phyloP scores from a whole-genome alignment of 2,888 invertebrate species.

The Chelonus formosanus region DNA sequence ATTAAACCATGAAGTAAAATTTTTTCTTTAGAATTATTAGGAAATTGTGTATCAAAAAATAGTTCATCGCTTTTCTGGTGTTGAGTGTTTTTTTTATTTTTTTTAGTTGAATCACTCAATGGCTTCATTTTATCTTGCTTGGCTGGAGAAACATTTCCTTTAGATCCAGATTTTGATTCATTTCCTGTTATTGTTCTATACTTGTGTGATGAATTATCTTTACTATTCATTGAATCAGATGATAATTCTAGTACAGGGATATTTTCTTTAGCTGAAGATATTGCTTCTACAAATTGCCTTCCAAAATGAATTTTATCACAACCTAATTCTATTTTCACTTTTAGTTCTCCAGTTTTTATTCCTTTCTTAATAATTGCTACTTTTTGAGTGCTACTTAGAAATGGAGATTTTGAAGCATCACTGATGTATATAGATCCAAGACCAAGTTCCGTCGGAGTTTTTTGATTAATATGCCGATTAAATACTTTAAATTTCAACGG shows the following conservation, averaged over 20 bases:
- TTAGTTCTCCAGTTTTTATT: constrained; percentile 65
- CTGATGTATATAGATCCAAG: constrained; percentile 61
- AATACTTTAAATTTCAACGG: constrained; percentile 65
- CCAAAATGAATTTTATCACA: constrained; percentile 67
- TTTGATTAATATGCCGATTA: constrained; percentile 65
- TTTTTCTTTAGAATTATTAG: constrained; percentile 38
- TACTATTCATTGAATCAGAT: constrained; percentile 26
- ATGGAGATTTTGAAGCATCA: constrained; percentile 57
- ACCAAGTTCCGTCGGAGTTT: constrained; percentile 64
- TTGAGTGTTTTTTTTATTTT: constrained; percentile 32
- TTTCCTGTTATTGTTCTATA: constrained; percentile 49
- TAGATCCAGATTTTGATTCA: constrained; percentile 44
- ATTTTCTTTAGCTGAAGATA: constrained; percentile 55
- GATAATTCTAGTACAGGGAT: constrained; percentile 50
- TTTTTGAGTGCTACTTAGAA: constrained; percentile 61
- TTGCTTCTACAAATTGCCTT: constrained; percentile 64
- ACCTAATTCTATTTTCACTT: constrained; percentile 66
- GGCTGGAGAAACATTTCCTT: too few species aligned
- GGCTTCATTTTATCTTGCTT: constrained; percentile 27
- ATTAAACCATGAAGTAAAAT: constrained; percentile 66
- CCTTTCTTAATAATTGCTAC: constrained; percentile 63
- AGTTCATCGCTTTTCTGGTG: constrained; percentile 43
- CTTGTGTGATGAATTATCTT: constrained; percentile 33
- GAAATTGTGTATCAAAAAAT: constrained; percentile 41
- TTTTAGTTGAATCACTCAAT: constrained; percentile 6